phyloP scores from a whole-genome alignment of 1,140 invertebrate species.

The Drosophila cardini region DNA sequence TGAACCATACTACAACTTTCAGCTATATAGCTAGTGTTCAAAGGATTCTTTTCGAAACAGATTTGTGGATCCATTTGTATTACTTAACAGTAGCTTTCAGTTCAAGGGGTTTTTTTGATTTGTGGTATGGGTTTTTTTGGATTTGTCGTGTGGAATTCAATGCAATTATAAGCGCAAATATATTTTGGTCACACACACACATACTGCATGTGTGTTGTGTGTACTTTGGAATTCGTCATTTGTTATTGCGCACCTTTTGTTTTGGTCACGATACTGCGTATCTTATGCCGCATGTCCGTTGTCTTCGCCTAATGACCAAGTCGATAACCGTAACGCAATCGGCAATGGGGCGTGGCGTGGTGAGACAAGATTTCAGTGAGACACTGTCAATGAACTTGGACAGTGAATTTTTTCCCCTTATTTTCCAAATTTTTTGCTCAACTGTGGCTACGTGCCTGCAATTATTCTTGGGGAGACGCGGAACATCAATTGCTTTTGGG shows the following conservation, averaged over 20 bases:
- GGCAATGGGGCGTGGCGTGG: conserved; percentile 74
- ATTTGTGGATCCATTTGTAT: too few relatives aligned
- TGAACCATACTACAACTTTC: neutral
- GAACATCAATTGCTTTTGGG: neutral
- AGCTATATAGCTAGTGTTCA: neutral
- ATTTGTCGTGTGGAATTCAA: neutral
- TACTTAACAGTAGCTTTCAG: neutral
- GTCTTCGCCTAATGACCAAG: conserved; percentile 39
- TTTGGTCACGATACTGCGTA: conserved; percentile 44
- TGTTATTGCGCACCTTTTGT: conserved; percentile 35
- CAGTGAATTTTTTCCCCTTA: neutral
- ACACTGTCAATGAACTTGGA: conserved; percentile 74
- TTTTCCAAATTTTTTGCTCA: conserved; percentile 21
- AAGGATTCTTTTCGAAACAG: neutral
- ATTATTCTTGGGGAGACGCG: conserved; percentile 62
- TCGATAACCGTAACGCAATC: conserved; percentile 44
- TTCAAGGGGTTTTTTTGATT: conserved; percentile 20
- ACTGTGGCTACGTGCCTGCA: conserved; percentile 64
- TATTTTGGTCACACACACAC: conserved; percentile 35
- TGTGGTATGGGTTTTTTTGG: conserved; percentile 19
- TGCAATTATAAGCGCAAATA: conserved; percentile 40
- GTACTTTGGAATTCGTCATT: conserved; percentile 44
- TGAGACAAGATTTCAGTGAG: conserved; percentile 30
- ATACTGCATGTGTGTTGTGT: conserved; percentile 33
- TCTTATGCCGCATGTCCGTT: conserved; percentile 30